A percentile compares a stretch with the other conserved stretches of the same genome.
Evolutionary conservation across 2,797 vertebrate species (phyloP).

Genomic region (Xenentodon cancila): DNA sequence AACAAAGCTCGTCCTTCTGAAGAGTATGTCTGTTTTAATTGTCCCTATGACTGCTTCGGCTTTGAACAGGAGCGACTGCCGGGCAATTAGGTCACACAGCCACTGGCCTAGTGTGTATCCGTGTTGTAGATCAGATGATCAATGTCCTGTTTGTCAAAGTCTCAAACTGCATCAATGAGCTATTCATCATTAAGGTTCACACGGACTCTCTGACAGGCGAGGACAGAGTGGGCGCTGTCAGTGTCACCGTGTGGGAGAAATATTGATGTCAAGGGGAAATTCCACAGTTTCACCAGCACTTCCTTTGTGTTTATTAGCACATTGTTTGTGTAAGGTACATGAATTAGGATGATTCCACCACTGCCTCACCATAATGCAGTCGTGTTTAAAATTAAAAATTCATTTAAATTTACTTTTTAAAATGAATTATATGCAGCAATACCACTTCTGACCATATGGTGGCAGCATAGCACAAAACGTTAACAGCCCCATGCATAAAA

Average conservation of each 20-base stretch:
- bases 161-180: slow-evolving; percentile 54
- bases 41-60: slow-evolving; percentile 19
- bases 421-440: too few species aligned
- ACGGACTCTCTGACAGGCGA: slow-evolving; percentile 42
- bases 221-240: slow-evolving; percentile 32
- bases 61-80: slow-evolving; percentile 40
- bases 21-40: slow-evolving; percentile 44
- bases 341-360: background rate
- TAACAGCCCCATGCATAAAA: too few species aligned
- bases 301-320: slow-evolving; percentile 14
- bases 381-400: too few species aligned
- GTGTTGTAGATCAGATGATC: slow-evolving; percentile 58
- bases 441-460: too few species aligned
- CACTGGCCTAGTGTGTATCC: slow-evolving; percentile 31
- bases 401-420: too few species aligned
- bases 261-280: slow-evolving; percentile 43
- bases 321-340: slow-evolving; percentile 4
- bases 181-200: slow-evolving; percentile 56
- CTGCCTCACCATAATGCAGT: background rate
- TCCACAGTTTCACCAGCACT: slow-evolving; percentile 33
- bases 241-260: slow-evolving; percentile 17
- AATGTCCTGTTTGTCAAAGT: slow-evolving; percentile 67
- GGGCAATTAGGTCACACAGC: slow-evolving; percentile 54
- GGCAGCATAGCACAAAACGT: too few species aligned
- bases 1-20: slow-evolving; percentile 38